A percentile compares a stretch with the other conserved stretches of the same genome.
phyloP scores from a whole-genome alignment of 2,888 invertebrate species.

The Nemotelus pantherinus region DNA sequence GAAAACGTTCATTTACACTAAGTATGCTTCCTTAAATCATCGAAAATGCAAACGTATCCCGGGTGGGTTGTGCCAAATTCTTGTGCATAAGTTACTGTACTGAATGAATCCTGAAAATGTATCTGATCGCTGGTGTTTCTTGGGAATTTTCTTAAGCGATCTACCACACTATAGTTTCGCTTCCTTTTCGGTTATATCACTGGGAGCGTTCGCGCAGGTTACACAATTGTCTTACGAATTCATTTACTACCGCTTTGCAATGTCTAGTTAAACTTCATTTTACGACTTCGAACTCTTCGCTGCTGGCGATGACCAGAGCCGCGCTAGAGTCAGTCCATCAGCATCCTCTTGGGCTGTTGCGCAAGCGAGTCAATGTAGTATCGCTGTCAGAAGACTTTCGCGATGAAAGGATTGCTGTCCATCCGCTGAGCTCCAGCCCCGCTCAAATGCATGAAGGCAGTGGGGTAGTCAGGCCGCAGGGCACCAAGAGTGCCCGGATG shows the following conservation, averaged over 20 bases:
- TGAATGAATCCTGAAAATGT: neutral
- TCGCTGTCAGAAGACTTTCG: slow-evolving; percentile 66
- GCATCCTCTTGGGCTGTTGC: slow-evolving; percentile 55
- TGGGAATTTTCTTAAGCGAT: too few relatives aligned
- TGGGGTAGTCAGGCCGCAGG: slow-evolving; percentile 56
- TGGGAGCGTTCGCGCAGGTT: too few relatives aligned
- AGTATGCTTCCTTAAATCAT: slow-evolving; percentile 21
- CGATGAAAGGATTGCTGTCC: slow-evolving; percentile 61
- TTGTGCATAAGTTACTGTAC: slow-evolving; percentile 14
- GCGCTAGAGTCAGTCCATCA: slow-evolving; percentile 61
- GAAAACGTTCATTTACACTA: slow-evolving; percentile 4
- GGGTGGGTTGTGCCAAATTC: slow-evolving; percentile 41
- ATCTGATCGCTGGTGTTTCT: too few relatives aligned
- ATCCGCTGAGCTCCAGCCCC: slow-evolving; percentile 56
- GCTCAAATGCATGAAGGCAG: slow-evolving; percentile 60
- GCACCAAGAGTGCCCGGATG: slow-evolving; percentile 52
- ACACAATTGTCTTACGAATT: too few relatives aligned
- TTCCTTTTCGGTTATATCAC: too few relatives aligned
- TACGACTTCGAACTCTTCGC: neutral
- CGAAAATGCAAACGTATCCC: slow-evolving; percentile 23
- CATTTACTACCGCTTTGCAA: too few relatives aligned
- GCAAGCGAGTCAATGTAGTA: slow-evolving; percentile 63
- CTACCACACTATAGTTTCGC: too few relatives aligned
- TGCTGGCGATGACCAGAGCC: neutral
- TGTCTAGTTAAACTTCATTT: too few relatives aligned